These are phyloP conservation scores for Rhinogobius similis DNA, from an alignment of 2,113 vertebrate species.

Conservation along the genomic window DNA sequence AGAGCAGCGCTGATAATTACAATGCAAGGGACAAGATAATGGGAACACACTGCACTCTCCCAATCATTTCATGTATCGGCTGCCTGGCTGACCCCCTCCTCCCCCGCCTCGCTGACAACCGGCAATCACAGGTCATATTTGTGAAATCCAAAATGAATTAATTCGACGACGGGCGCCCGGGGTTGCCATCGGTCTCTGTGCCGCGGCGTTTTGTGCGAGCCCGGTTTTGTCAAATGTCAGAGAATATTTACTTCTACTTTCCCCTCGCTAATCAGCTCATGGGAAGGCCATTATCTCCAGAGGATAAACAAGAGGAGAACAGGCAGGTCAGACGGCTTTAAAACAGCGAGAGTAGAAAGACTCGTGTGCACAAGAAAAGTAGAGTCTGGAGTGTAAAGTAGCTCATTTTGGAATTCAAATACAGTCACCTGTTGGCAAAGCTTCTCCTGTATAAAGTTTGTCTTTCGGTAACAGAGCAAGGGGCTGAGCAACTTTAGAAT, in stretches of 20 bases:
- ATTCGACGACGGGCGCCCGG: constrained; percentile 56
- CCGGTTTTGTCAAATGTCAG: constrained; percentile 63
- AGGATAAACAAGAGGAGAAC: background rate
- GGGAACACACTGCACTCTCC: constrained; percentile 81
- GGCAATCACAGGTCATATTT: constrained; percentile 80
- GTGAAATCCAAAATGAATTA: constrained; percentile 77
- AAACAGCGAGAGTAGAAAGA: background rate
- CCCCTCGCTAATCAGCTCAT: constrained; percentile 26
- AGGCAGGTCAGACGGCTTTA: background rate
- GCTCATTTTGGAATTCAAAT: background rate
- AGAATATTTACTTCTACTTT: constrained; percentile 59
- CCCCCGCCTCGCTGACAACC: constrained; percentile 65
- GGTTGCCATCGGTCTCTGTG: constrained; percentile 39
- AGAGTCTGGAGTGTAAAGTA: background rate
- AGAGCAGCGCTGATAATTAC: constrained; percentile 85
- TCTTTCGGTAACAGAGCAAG: background rate
- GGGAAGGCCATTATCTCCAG: constrained; percentile 16
- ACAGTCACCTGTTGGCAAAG: background rate
- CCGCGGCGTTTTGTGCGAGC: constrained; percentile 32
- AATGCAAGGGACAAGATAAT: constrained; percentile 87
- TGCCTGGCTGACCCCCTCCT: constrained; percentile 67
- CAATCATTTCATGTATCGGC: constrained; percentile 83
- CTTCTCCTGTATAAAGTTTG: background rate
- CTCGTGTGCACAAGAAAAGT: background rate
- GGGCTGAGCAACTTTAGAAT: no score